phyloP scores from a whole-genome alignment of 2,888 invertebrate genomes.

The Dryococelus australis region DNA sequence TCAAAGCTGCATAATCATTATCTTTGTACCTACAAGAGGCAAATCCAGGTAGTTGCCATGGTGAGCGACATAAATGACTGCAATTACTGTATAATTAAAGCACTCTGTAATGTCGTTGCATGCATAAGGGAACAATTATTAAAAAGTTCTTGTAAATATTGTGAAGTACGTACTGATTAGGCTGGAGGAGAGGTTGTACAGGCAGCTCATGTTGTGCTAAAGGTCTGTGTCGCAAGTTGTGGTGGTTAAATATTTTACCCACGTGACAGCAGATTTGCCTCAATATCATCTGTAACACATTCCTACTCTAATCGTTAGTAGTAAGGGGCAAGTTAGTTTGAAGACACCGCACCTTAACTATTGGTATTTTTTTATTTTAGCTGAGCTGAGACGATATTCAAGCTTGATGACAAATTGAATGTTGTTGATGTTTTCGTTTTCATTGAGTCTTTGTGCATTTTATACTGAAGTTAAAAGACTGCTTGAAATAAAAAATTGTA shows the following conservation, averaged over 20 bases:
- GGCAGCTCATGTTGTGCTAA: neutral
- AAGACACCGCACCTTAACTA: neutral
- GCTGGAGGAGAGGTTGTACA: neutral
- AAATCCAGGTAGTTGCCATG: neutral
- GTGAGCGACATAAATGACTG: neutral
- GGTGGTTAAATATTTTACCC: slow-evolving; percentile 1
- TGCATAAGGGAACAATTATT: neutral
- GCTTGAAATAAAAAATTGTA: slow-evolving; percentile 19
- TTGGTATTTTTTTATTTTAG: no score
- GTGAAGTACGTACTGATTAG: slow-evolving; percentile 8
- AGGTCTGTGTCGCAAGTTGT: neutral
- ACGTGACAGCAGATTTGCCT: neutral
- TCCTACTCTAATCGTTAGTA: neutral
- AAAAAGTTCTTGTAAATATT: neutral
- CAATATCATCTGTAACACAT: slow-evolving; percentile 1
- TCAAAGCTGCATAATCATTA: neutral
- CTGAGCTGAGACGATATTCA: neutral
- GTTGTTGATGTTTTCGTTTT: slow-evolving; percentile 24
- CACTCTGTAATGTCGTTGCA: slow-evolving; percentile 3
- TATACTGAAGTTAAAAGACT: slow-evolving; percentile 27
- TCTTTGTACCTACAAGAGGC: neutral
- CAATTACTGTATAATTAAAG: neutral
- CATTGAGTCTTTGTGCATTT: slow-evolving; percentile 23
- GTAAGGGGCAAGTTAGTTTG: neutral
- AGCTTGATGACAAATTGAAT: slow-evolving; percentile 16